Conservation (phyloP, 2,797 vertebrate genomes). For the Phataginus tetradactyla region DNA sequence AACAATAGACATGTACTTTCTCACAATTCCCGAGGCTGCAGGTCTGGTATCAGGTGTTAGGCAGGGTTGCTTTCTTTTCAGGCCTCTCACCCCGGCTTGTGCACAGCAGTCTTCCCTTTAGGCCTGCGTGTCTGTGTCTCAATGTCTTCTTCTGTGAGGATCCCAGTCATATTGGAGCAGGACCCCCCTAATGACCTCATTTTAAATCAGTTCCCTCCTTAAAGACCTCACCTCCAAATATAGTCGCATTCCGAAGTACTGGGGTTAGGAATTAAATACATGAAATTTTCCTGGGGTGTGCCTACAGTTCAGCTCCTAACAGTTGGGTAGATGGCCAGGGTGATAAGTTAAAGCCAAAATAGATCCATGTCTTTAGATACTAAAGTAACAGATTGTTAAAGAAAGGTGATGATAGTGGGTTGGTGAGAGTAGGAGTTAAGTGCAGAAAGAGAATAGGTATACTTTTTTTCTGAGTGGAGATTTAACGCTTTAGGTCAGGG, state of each 20-base stretch:
- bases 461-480: background rate
- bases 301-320: background rate
- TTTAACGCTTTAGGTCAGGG: constrained; percentile 4
- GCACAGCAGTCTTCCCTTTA: background rate
- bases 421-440: background rate
- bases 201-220: background rate
- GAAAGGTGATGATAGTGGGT: background rate
- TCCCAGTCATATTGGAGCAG: background rate
- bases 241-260: background rate
- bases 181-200: background rate
- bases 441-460: background rate
- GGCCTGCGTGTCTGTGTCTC: background rate
- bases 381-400: background rate
- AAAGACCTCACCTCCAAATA: background rate
- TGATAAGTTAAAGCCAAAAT: background rate
- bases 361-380: background rate
- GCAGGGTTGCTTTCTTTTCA: background rate
- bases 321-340: background rate
- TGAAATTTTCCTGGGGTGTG: background rate
- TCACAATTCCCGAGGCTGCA: background rate
- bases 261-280: background rate
- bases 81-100: background rate
- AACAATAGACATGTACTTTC: background rate
- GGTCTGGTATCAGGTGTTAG: background rate
- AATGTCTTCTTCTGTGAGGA: background rate